Evolutionary conservation across 2,888 invertebrate genomes (phyloP).

Genomic region (Linnaemya tessellans): DNA sequence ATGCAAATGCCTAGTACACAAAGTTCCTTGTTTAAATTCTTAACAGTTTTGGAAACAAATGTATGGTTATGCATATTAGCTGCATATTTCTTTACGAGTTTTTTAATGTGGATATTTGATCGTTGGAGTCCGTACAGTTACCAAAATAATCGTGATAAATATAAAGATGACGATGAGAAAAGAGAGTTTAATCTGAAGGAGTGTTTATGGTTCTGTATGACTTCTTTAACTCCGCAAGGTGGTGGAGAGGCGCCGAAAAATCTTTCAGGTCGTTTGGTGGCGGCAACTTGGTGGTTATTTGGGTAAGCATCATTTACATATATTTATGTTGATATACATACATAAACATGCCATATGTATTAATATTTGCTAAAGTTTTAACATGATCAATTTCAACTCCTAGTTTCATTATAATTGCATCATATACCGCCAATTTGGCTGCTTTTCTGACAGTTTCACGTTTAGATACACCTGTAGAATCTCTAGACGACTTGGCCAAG

Average conservation of each 20-base stretch:
- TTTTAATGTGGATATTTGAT: slow-evolving; percentile 98
- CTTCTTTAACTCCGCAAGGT: slow-evolving; percentile 96
- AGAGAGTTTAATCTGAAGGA: slow-evolving; percentile 97
- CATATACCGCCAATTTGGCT: slow-evolving; percentile 98
- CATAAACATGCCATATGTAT: neutral
- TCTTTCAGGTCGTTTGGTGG: slow-evolving; percentile 95
- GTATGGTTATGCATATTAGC: slow-evolving; percentile 98
- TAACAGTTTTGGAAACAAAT: slow-evolving; percentile 96
- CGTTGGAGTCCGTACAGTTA: slow-evolving; percentile 98
- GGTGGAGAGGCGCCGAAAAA: slow-evolving; percentile 98
- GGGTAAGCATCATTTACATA: slow-evolving; percentile 84
- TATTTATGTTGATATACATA: neutral
- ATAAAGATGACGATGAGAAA: slow-evolving; percentile 96
- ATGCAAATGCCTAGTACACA: slow-evolving; percentile 95
- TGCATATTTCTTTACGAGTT: slow-evolving; percentile 96
- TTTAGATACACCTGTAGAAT: slow-evolving; percentile 95
- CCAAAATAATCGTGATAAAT: slow-evolving; percentile 96
- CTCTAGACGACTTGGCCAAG: slow-evolving; percentile 96
- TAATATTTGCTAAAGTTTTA: neutral
- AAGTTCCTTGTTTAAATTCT: slow-evolving; percentile 97
- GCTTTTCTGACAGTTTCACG: slow-evolving; percentile 98
- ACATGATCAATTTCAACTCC: neutral
- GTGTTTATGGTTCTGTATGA: slow-evolving; percentile 99
- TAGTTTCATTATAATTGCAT: slow-evolving; percentile 98
- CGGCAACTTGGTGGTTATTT: slow-evolving; percentile 99